Percentiles rank a stretch among this genome's conserved stretches.
These are phyloP conservation scores for Lepus americanus DNA, from an alignment of 2,113 vertebrate genomes.

Conservation along the genomic window DNA sequence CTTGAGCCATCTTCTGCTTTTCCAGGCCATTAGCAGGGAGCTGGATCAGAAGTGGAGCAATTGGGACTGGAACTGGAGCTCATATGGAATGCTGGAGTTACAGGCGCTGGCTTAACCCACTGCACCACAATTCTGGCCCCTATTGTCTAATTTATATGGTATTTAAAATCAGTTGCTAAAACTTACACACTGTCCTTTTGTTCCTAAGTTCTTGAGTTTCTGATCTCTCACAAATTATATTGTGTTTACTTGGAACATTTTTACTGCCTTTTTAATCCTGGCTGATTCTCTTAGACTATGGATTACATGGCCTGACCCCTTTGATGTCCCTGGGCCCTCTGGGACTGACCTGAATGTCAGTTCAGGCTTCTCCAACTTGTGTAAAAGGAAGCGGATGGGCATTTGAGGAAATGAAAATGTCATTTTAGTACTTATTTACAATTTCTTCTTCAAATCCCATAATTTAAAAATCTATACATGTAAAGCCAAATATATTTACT, in stretches of 20 bases:
- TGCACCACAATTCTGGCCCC: no score
- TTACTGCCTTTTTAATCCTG: constrained; percentile 36
- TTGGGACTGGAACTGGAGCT: no score
- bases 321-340: neutral
- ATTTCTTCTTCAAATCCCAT: constrained; percentile 49
- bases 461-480: neutral
- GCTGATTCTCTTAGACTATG: neutral
- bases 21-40: no score
- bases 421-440: neutral
- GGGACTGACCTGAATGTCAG: neutral
- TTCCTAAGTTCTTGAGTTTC: constrained; percentile 12
- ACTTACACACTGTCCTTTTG: neutral
- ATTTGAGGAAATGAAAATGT: neutral
- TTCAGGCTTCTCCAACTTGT: neutral
- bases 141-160: neutral
- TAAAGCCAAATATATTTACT: constrained; percentile 22
- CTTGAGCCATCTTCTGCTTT: no score
- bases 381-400: constrained; percentile 3
- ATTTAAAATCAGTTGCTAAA: constrained; percentile 6
- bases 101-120: no score
- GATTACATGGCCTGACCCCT: neutral
- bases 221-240: constrained; percentile 23
- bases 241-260: constrained; percentile 41
- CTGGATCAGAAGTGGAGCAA: no score
- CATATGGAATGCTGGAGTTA: no score